Conservation (phyloP, 2,797 vertebrate genomes). For the Martes flavigula region DNA sequence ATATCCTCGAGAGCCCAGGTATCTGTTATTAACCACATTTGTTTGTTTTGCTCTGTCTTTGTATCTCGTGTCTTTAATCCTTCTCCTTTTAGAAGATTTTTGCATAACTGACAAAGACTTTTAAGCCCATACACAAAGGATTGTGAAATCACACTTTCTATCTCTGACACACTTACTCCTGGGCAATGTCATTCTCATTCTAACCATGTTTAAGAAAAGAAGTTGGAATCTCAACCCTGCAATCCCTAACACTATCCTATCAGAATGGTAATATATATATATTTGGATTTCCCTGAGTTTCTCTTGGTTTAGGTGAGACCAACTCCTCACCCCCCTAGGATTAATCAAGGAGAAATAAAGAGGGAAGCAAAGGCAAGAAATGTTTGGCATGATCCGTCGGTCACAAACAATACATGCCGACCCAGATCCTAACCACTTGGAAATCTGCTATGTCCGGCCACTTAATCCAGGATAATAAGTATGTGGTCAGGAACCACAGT, state of each 20-base stretch:
- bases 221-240: neutral
- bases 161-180: neutral
- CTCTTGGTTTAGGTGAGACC: neutral
- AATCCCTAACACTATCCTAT: too few relatives aligned
- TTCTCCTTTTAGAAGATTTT: conserved; percentile 10
- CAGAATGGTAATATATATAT: neutral
- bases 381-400: neutral
- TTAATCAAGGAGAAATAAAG: neutral
- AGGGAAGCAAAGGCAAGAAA: neutral
- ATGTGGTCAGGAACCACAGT: neutral
- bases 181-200: neutral
- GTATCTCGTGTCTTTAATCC: neutral
- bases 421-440: too few relatives aligned
- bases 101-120: neutral
- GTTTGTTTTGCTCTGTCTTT: neutral
- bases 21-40: conserved; percentile 43
- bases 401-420: neutral
- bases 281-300: neutral
- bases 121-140: neutral
- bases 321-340: too few relatives aligned
- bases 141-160: neutral
- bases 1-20: conserved; percentile 59
- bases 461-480: neutral
- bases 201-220: neutral
- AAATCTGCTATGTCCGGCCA: neutral